These are phyloP conservation scores for Celastrina argiolus DNA, from an alignment of 2,888 invertebrate genomes.

Conservation along the genomic window DNA sequence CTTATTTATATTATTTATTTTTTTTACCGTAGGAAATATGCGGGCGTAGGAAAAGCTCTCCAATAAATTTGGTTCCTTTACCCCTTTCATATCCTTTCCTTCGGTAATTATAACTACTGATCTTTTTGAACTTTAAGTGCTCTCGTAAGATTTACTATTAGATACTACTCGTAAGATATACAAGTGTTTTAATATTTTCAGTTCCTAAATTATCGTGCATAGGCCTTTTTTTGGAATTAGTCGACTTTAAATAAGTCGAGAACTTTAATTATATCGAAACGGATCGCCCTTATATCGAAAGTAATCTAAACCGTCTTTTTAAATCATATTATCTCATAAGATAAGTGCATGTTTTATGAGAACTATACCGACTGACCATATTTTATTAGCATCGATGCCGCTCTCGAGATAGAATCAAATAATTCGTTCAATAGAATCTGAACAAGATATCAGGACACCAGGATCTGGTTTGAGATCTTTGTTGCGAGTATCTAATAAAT, in stretches of 20 bases:
- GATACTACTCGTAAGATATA: too few relatives aligned
- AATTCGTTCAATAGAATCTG: constrained; percentile 58
- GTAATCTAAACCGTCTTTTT: constrained; percentile 17
- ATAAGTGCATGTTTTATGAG: constrained; percentile 44
- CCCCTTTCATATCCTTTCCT: too few relatives aligned
- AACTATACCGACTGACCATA: constrained; percentile 49
- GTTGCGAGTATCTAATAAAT: constrained; percentile 18
- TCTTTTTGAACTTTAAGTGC: too few relatives aligned
- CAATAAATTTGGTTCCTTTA: too few relatives aligned
- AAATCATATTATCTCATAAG: constrained; percentile 21
- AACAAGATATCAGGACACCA: constrained; percentile 53
- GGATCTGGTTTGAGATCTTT: constrained; percentile 41
- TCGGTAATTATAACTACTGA: too few relatives aligned
- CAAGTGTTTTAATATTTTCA: too few relatives aligned
- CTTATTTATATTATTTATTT: too few relatives aligned
- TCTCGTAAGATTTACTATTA: too few relatives aligned
- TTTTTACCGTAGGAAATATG: too few relatives aligned
- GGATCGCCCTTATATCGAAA: constrained; percentile 2
- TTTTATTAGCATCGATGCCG: constrained; percentile 61
- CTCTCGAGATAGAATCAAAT: constrained; percentile 58
- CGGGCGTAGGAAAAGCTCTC: too few relatives aligned
- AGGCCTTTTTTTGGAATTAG: not conserved
- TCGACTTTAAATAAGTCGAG: not conserved
- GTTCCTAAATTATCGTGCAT: not conserved
- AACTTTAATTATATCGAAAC: not conserved